Evolutionary conservation across 35 echinoderm and acorn worm species (phyloP).

Genomic region (Lytechinus variegatus): DNA sequence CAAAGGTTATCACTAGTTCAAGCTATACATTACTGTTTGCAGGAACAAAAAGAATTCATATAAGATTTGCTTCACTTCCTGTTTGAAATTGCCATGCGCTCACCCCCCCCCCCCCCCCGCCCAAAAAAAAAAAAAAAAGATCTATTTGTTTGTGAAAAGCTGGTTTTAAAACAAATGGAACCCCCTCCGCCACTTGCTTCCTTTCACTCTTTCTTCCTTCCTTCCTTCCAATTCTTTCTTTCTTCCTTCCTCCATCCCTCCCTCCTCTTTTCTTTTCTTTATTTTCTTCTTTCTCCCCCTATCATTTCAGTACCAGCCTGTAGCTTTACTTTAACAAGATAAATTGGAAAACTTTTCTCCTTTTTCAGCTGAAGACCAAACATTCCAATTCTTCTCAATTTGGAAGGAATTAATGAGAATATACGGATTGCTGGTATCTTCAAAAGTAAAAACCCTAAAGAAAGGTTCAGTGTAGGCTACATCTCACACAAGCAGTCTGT

Average conservation of each 20-base stretch:
- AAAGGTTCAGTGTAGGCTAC: not conserved
- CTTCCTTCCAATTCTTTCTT: not conserved
- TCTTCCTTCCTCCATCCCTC: not conserved
- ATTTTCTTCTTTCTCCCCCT: no score
- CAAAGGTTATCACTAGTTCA: no score
- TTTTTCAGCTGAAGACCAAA: not conserved
- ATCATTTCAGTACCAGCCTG: no score
- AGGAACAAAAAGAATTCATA: not conserved
- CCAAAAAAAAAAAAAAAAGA: no score
- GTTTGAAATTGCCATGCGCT: no score
- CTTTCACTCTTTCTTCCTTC: no score
- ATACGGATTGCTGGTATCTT: not conserved
- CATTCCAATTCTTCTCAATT: not conserved
- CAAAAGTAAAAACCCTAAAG: not conserved
- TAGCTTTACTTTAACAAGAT: not conserved
- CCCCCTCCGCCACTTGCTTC: no score
- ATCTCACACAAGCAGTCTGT: not conserved
- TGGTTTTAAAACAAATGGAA: no score
- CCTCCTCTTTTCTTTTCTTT: no score
- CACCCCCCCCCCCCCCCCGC: no score
- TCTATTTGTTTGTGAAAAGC: no score
- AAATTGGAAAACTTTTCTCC: not conserved
- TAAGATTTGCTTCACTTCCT: no score
- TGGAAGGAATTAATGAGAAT: not conserved
- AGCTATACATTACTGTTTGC: not conserved